Evolutionary conservation across 2,113 vertebrate species (phyloP).

Genomic region (Psephotus haematonotus): DNA sequence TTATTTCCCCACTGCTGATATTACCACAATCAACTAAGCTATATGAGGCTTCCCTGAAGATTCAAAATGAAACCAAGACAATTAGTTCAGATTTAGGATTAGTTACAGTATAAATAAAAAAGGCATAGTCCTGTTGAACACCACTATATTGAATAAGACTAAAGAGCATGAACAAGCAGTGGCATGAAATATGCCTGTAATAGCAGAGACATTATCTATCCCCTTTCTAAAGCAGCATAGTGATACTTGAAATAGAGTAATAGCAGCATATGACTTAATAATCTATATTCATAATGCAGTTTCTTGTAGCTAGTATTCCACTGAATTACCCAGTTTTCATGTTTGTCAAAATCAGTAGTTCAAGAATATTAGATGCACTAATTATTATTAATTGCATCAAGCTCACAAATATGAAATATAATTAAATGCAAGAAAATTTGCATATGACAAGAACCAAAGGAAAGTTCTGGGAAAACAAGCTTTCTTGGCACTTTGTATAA

Average conservation of each 20-base stretch:
- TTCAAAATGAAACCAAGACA: not conserved
- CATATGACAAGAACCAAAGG: not conserved
- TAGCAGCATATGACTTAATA: not conserved
- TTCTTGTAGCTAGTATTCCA: not conserved
- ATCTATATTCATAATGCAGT: not conserved
- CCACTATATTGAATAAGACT: not conserved
- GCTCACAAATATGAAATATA: not conserved
- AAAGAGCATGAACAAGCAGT: not conserved
- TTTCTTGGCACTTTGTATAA: not conserved
- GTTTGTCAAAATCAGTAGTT: not conserved
- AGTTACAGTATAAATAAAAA: not conserved
- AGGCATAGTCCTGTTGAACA: not conserved
- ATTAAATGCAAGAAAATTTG: not conserved
- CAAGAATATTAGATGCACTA: not conserved
- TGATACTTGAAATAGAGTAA: not conserved
- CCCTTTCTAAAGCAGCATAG: not conserved
- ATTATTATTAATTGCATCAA: not conserved
- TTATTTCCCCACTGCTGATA: not conserved
- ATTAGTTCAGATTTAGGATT: not conserved
- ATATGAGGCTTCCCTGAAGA: not conserved
- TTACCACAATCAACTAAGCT: not conserved
- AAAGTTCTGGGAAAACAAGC: not conserved
- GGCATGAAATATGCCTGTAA: not conserved
- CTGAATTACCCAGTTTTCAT: not conserved
- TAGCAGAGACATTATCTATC: not conserved